Conservation (phyloP, 2,113 vertebrate genomes). For the Mustela lutreola region DNA sequence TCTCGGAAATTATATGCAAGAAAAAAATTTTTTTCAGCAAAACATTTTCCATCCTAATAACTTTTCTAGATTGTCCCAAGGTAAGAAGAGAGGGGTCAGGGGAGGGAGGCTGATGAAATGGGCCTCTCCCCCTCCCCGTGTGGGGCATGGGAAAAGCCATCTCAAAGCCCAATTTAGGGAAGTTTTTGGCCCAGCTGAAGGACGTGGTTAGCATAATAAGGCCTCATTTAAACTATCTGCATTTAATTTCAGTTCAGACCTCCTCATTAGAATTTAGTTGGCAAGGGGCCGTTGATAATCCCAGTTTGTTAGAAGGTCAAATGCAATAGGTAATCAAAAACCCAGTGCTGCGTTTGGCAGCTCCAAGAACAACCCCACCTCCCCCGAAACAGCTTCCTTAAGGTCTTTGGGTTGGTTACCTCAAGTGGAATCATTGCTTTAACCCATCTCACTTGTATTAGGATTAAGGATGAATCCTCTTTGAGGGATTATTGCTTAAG, state of each 20-base stretch:
- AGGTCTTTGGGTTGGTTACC: neutral
- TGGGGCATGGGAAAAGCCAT: neutral
- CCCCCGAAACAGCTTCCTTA: neutral
- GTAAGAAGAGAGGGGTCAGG: neutral
- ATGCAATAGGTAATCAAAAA: neutral
- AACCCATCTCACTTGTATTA: neutral
- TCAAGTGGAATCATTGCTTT: neutral
- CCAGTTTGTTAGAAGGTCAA: neutral
- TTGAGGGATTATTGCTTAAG: neutral
- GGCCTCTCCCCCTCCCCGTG: rapidly evolving
- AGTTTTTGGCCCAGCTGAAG: neutral
- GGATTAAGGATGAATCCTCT: slow-evolving; percentile 26
- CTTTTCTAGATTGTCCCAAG: slow-evolving; percentile 27
- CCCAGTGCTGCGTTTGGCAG: neutral
- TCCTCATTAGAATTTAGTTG: neutral
- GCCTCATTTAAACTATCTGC: neutral
- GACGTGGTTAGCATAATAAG: neutral
- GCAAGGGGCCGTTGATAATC: neutral
- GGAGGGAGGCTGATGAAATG: neutral
- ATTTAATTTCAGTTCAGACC: neutral
- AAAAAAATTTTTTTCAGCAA: slow-evolving; percentile 47
- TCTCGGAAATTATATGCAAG: slow-evolving; percentile 75
- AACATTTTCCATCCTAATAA: slow-evolving; percentile 48
- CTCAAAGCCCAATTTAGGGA: neutral
- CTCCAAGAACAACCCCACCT: neutral